Evolutionary conservation across 1,140 invertebrate genomes (phyloP).

Genomic region (Caenorhabditis tropicalis): DNA sequence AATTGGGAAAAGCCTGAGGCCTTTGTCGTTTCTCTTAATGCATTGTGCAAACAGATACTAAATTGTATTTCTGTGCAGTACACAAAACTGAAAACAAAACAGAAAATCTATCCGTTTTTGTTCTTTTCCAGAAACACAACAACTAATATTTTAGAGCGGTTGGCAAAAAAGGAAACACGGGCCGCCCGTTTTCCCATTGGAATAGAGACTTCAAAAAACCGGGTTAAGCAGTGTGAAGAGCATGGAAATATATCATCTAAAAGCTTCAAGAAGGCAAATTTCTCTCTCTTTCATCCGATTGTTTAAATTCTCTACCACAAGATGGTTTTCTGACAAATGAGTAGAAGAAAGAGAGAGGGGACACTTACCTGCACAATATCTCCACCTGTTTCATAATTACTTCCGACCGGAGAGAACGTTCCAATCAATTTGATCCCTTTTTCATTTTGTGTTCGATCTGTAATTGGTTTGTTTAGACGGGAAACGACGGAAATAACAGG

Average conservation of each 20-base stretch:
- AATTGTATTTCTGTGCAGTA: not conserved
- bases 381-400: slow-evolving; percentile 50
- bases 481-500: not conserved
- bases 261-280: not conserved
- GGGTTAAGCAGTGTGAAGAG: not conserved
- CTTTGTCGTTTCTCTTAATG: not conserved
- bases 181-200: not conserved
- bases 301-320: not conserved
- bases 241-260: slow-evolving; percentile 33
- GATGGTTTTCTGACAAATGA: slow-evolving; percentile 27
- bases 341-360: not conserved
- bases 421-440: slow-evolving; percentile 40
- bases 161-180: not conserved
- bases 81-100: not conserved
- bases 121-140: not conserved
- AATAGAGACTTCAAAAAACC: slow-evolving; percentile 17
- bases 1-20: slow-evolving; percentile 28
- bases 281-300: not conserved
- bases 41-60: slow-evolving; percentile 10
- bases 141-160: slow-evolving; percentile 22
- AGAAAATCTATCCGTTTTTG: not conserved
- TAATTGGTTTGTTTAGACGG: not conserved
- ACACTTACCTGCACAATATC: slow-evolving; percentile 48
- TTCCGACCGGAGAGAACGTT: slow-evolving; percentile 44
- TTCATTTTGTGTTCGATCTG: slow-evolving; percentile 19